Evolutionary conservation across 2,113 vertebrate species (phyloP).

Genomic region (Mastomys coucha): DNA sequence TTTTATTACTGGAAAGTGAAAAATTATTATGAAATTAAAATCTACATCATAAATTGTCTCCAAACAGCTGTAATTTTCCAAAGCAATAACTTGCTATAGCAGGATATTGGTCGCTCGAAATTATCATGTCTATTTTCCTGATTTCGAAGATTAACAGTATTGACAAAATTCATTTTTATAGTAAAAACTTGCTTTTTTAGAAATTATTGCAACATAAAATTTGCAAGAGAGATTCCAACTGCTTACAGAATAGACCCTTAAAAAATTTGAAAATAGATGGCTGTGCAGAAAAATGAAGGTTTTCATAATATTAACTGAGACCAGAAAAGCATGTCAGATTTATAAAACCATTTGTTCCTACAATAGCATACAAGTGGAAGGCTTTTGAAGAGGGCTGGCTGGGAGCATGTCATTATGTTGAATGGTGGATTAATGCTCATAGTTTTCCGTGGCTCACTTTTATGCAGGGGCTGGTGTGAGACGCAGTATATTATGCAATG

Average conservation of each 20-base stretch:
- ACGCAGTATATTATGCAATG: constrained; percentile 94
- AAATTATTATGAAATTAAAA: constrained; percentile 41
- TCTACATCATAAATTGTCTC: not conserved
- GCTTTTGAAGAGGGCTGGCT: constrained; percentile 77
- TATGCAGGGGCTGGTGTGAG: constrained; percentile 87
- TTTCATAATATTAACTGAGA: constrained; percentile 68
- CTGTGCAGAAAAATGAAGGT: constrained; percentile 50
- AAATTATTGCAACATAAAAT: constrained; percentile 28
- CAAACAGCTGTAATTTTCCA: constrained; percentile 42
- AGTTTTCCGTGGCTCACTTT: constrained; percentile 92
- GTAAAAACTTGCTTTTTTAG: constrained; percentile 34
- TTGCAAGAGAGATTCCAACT: not conserved
- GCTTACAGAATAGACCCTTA: not conserved
- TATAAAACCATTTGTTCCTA: constrained; percentile 69
- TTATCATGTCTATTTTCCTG: constrained; percentile 23
- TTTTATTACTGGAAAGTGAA: constrained; percentile 37
- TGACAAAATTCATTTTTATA: constrained; percentile 1
- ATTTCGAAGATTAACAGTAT: constrained; percentile 11
- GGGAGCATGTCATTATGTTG: constrained; percentile 90
- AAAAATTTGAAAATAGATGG: constrained; percentile 20
- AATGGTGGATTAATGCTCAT: constrained; percentile 91
- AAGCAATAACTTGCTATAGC: not conserved
- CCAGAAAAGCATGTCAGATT: constrained; percentile 63
- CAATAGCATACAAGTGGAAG: constrained; percentile 57
- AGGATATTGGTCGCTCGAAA: constrained; percentile 32